phyloP scores from a whole-genome alignment of 2,113 vertebrate species.

The Origma solitaria region DNA sequence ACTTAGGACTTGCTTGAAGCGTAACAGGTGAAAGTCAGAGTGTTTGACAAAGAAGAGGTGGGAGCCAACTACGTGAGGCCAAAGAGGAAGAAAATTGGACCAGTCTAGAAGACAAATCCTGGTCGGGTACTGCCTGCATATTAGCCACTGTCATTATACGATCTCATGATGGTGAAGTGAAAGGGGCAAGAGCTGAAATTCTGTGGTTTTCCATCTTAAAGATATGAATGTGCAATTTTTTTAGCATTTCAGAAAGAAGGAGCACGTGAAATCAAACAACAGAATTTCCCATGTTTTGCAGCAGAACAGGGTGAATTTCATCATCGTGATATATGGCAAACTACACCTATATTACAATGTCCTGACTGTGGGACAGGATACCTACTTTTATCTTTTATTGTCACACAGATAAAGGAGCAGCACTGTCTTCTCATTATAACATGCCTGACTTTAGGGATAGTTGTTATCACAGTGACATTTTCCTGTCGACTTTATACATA shows the following conservation, averaged over 20 bases:
- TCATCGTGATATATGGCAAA: not conserved
- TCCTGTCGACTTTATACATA: not conserved
- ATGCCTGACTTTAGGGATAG: not conserved
- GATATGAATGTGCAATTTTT: not conserved
- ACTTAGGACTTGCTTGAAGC: not conserved
- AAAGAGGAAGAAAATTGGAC: not conserved
- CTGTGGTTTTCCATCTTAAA: not conserved
- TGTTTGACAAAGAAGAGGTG: not conserved
- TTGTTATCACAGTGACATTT: conserved; percentile 6
- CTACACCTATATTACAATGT: not conserved
- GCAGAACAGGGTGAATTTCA: not conserved
- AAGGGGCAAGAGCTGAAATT: not conserved
- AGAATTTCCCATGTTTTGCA: not conserved
- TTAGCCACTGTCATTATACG: not conserved
- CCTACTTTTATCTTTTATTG: not conserved
- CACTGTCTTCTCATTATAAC: not conserved
- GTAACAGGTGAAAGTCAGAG: not conserved
- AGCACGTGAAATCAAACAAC: not conserved
- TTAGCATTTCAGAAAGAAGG: not conserved
- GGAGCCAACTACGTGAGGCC: not conserved
- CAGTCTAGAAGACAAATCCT: not conserved
- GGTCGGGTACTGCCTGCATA: not conserved
- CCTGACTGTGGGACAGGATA: not conserved
- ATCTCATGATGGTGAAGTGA: not conserved
- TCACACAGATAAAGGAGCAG: not conserved